Evolutionary conservation across 2,113 vertebrate species (phyloP), one percentile per base, ranked within the genome.

Genomic region (Scomber colias): DNA sequence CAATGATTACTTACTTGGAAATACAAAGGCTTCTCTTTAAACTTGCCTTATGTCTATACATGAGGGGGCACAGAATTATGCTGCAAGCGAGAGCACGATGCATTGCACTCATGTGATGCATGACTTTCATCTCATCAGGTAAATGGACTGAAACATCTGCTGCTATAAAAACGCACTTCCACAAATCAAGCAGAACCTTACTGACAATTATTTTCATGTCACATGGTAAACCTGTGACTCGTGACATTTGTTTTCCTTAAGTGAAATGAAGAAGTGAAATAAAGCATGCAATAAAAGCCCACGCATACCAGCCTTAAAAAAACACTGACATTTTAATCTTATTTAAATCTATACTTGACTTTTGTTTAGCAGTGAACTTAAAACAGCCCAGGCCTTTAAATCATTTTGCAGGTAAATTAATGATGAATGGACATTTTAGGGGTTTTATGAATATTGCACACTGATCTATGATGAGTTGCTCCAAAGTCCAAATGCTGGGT

Each of bases 101-200:
- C 30, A 76, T 78, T 77, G 61, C 21, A 69, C 44, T 74, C 1
- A 1, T 63, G 56, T 79, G 59, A 54, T 61, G 19, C 11, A 19
- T 53, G 49, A 24, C 46, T 31, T 73, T 16, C 30, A 80, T 65
- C 70, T 81, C 66, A 82, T 87, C 51, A 71, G n/a, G 65, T 54
- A 74, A 87, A 85, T 85, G 80, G 81, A 70, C 35, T n/a, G 17
- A 50, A 54, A 31, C 11, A 56, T 55, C 76, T 65, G 44, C 27
- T 45, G 48, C 50, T 24, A 35, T 71, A 59, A 77, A 77, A 65
- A 61, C 11, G 17, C 75, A 77, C 64, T 71, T 81, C 27, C 35
- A 71, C 45, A 79, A 86, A 85, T 85, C 55, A 66, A 83, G 53
- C 56, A 61, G 19, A 75, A 46, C 30, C 35, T 45, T 60, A 16